Evolutionary conservation across 2,113 vertebrate species (phyloP).

Genomic region (Sylvia atricapilla): DNA sequence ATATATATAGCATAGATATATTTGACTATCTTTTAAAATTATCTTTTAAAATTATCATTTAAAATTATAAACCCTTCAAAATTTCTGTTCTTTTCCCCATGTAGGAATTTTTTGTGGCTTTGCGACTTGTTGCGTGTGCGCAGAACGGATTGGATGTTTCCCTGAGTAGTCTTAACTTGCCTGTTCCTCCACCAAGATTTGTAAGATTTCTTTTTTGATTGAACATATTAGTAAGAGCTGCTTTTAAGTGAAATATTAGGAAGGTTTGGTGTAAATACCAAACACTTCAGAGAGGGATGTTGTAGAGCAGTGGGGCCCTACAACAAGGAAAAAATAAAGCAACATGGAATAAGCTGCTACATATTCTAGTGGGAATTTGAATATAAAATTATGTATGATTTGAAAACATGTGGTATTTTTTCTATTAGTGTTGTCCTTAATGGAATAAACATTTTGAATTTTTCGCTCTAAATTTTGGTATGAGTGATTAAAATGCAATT

Average conservation of each 20-base stretch:
- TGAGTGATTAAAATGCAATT: background rate
- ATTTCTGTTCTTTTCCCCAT: constrained; percentile 5
- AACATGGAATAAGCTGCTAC: background rate
- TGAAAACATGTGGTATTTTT: background rate
- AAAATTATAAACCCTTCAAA: background rate
- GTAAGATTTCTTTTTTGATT: constrained; percentile 77
- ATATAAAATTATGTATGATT: background rate
- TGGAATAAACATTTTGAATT: background rate
- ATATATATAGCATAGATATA: background rate
- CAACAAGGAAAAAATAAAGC: background rate
- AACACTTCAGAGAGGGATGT: background rate
- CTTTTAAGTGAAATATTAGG: background rate
- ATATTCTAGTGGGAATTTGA: background rate
- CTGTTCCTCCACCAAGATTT: constrained; percentile 94
- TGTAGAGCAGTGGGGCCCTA: background rate
- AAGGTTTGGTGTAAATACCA: background rate
- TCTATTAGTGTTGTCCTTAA: background rate
- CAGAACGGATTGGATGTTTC: constrained; percentile 97
- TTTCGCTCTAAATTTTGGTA: background rate
- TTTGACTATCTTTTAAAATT: background rate
- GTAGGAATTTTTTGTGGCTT: constrained; percentile 96
- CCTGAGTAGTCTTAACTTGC: constrained; percentile 83
- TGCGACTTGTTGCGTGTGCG: constrained; percentile 93
- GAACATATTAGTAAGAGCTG: background rate
- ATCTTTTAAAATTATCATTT: background rate